phyloP scores from a whole-genome alignment of 2,888 invertebrate genomes.

The Mesorhabditis belari region DNA sequence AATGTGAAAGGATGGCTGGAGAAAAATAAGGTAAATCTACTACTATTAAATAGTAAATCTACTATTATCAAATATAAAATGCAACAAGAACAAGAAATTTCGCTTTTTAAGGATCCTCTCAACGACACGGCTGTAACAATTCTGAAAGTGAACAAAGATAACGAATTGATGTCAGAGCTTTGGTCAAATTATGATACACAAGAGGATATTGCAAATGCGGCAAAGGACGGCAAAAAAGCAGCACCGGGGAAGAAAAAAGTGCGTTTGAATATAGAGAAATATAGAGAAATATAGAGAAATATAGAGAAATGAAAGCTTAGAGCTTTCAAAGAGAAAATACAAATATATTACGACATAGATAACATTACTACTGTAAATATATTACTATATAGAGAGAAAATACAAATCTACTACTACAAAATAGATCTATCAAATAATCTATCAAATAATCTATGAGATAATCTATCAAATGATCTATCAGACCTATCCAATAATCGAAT shows the following conservation, averaged over 20 bases:
- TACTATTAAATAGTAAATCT: neutral
- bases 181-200: slow-evolving; percentile 51
- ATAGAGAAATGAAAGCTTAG: neutral
- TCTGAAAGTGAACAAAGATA: slow-evolving; percentile 56
- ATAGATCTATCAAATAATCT: no score
- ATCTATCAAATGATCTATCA: no score
- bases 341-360: no score
- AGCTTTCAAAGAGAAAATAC: neutral
- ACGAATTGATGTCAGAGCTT: slow-evolving; percentile 72
- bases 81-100: neutral
- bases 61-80: neutral
- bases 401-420: no score
- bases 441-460: no score
- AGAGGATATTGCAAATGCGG: slow-evolving; percentile 33
- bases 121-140: slow-evolving; percentile 57
- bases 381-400: no score
- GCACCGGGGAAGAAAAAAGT: slow-evolving; percentile 48
- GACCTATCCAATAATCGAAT: no score
- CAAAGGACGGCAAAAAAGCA: slow-evolving; percentile 28
- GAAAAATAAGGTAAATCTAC: slow-evolving; percentile 69
- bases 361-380: no score
- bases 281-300: neutral
- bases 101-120: slow-evolving; percentile 55
- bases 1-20: slow-evolving; percentile 98
- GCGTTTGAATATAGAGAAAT: neutral